These are phyloP conservation scores for Neoascia interrupta DNA, from an alignment of 2,888 invertebrate genomes.

Conservation along the genomic window DNA sequence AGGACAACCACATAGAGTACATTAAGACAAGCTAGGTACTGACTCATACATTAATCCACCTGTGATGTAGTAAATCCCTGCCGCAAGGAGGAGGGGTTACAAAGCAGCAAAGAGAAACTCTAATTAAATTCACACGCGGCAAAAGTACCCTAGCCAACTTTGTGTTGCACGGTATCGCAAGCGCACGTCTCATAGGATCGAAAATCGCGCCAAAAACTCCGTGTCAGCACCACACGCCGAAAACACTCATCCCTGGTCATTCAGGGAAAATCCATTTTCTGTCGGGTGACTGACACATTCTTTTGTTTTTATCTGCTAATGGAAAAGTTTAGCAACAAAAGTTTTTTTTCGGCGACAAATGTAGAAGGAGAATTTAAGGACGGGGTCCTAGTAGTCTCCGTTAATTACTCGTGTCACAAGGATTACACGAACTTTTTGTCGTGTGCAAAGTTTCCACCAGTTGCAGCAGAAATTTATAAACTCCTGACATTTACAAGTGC, in stretches of 20 bases:
- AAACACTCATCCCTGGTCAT: not conserved
- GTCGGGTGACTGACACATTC: not conserved
- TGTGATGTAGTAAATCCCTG: no score
- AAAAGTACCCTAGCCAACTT: conserved; percentile 6
- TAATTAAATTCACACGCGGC: conserved; percentile 30
- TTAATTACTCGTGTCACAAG: conserved; percentile 46
- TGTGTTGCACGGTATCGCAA: not conserved
- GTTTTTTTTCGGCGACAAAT: not conserved
- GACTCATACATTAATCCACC: no score
- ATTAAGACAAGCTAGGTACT: no score
- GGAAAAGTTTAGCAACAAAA: conserved; percentile 16
- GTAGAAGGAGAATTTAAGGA: not conserved
- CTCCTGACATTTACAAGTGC: conserved; percentile 21
- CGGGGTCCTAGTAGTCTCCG: not conserved
- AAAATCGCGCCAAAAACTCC: not conserved
- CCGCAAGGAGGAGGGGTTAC: no score
- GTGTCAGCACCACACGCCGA: not conserved
- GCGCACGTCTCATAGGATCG: not conserved
- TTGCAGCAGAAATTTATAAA: conserved; percentile 51
- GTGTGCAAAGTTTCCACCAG: conserved; percentile 44
- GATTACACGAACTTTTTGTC: conserved; percentile 38
- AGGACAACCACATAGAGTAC: no score
- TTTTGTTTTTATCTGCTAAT: not conserved
- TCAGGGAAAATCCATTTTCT: not conserved
- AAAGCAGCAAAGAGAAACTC: not conserved